A percentile compares a stretch with the other conserved stretches of the same genome.
Conservation (phyloP, 2,113 vertebrate genomes). For the Corydoras maculifer region DNA sequence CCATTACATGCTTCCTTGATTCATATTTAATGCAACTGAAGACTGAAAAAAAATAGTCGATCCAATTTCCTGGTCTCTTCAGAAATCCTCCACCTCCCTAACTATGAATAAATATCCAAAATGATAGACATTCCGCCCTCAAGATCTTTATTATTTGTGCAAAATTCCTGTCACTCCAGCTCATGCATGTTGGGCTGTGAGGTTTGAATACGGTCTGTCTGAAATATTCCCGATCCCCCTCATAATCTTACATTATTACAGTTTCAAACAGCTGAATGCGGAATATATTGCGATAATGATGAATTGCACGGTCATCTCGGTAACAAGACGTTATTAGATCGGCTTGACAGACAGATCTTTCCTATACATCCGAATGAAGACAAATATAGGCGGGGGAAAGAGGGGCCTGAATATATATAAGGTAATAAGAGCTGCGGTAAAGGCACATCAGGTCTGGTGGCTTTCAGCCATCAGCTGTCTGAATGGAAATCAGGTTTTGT, state of each 20-base stretch:
- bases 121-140: slow-evolving; percentile 39
- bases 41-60: slow-evolving; percentile 29
- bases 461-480: slow-evolving; percentile 37
- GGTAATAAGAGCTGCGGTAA: slow-evolving; percentile 26
- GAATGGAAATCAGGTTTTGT: slow-evolving; percentile 40
- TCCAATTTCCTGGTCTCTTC: slow-evolving; percentile 48
- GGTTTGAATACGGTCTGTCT: slow-evolving; percentile 23
- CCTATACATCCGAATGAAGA: slow-evolving; percentile 11
- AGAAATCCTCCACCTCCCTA: slow-evolving; percentile 41
- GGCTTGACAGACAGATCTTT: slow-evolving; percentile 3
- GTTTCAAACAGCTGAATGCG: slow-evolving; percentile 1
- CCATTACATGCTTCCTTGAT: slow-evolving; percentile 45
- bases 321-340: slow-evolving; percentile 10
- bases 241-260: slow-evolving; percentile 11
- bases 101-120: slow-evolving; percentile 47
- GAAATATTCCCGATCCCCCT: slow-evolving; percentile 5
- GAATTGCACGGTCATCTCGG: slow-evolving; percentile 6
- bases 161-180: slow-evolving; percentile 19
- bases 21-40: slow-evolving; percentile 48
- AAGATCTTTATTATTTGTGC: slow-evolving; percentile 32
- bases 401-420: slow-evolving; percentile 17
- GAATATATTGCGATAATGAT: slow-evolving; percentile 12
- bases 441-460: slow-evolving; percentile 36
- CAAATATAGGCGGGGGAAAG: slow-evolving; percentile 21
- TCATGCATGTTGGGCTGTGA: slow-evolving; percentile 21